phyloP scores from a whole-genome alignment of 2,113 vertebrate genomes.

The Cryptotis parvus region DNA sequence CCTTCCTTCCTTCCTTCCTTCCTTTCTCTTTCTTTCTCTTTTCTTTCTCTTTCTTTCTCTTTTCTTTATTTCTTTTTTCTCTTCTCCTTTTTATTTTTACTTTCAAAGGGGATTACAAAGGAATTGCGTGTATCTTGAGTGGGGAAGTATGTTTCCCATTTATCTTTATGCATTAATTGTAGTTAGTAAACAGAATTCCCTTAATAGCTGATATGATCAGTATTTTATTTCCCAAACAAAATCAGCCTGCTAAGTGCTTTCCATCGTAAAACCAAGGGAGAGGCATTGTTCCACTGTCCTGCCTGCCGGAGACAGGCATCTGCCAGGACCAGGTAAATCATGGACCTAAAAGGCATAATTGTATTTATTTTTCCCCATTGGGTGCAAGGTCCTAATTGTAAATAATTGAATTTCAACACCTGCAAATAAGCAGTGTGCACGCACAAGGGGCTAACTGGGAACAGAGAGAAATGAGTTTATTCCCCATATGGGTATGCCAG shows the following conservation, averaged over 20 bases:
- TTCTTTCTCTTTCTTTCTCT: not conserved
- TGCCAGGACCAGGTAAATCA: constrained; percentile 57
- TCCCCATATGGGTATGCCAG: constrained; percentile 52
- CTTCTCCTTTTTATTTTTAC: constrained; percentile 46
- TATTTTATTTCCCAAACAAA: constrained; percentile 73
- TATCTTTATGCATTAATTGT: constrained; percentile 80
- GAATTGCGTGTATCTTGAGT: constrained; percentile 58
- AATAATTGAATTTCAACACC: constrained; percentile 86
- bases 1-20: not conserved
- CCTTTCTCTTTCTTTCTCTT: not conserved
- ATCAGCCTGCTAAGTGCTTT: constrained; percentile 75
- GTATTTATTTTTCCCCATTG: constrained; percentile 79
- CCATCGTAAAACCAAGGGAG: constrained; percentile 59
- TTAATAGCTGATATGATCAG: constrained; percentile 76
- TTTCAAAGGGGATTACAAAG: constrained; percentile 72
- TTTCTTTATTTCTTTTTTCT: not conserved
- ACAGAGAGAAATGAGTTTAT: constrained; percentile 79
- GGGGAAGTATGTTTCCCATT: constrained; percentile 77
- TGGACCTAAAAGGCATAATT: constrained; percentile 79
- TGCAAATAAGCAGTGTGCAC: constrained; percentile 78
- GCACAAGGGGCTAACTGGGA: constrained; percentile 72
- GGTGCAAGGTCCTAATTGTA: constrained; percentile 83
- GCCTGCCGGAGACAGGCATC: constrained; percentile 13
- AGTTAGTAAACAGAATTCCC: constrained; percentile 84
- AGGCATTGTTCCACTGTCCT: constrained; percentile 51